Conservation (phyloP, 2,797 vertebrate species). For the Eulemur albifrons region DNA sequence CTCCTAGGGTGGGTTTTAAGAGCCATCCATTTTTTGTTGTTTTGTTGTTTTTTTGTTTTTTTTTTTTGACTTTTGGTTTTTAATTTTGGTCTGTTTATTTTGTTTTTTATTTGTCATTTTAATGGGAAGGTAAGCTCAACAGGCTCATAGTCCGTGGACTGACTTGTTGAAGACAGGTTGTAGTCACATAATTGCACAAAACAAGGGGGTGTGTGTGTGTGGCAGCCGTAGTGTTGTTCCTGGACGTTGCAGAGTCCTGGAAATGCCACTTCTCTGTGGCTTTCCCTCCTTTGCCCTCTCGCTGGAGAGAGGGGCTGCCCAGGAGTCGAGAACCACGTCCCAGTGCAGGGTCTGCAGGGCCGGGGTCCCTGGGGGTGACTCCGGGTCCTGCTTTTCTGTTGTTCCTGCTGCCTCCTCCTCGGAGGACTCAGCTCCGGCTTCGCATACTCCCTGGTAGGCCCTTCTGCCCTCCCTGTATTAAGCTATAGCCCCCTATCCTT, state of each 20-base stretch:
- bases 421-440: constrained; percentile 36
- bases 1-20: background rate
- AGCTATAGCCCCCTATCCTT: background rate
- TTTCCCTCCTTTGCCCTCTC: background rate
- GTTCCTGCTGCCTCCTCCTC: constrained; percentile 18
- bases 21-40: background rate
- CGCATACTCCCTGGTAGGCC: constrained; percentile 57
- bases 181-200: background rate
- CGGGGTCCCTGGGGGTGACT: background rate
- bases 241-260: background rate
- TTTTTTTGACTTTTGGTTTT: background rate
- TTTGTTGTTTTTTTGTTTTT: background rate
- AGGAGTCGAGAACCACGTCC: too few species aligned
- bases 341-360: background rate
- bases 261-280: background rate
- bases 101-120: background rate
- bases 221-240: background rate
- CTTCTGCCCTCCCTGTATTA: background rate
- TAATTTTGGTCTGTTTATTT: background rate
- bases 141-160: background rate
- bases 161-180: background rate
- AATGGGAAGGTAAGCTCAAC: constrained; percentile 62
- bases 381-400: background rate
- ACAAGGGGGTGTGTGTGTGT: background rate
- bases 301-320: background rate